phyloP scores from a whole-genome alignment of 1,140 invertebrate genomes.

The Colletes gigas region DNA sequence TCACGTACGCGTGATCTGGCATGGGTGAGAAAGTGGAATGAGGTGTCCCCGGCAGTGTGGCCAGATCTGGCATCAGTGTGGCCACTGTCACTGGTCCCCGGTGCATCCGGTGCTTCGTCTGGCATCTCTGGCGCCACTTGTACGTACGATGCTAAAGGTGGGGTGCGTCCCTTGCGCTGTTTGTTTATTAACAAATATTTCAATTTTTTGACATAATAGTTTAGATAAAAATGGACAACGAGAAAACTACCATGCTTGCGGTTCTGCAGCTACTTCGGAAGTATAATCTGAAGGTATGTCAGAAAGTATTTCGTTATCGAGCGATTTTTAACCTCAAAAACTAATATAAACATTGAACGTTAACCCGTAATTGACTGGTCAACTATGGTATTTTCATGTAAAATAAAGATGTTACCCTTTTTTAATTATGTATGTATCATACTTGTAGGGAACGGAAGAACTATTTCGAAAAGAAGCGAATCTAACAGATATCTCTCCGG shows the following conservation, averaged over 20 bases:
- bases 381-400: conserved; percentile 44
- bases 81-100: no score
- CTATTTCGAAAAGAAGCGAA: conserved; percentile 92
- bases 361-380: neutral
- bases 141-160: neutral
- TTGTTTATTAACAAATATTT: conserved; percentile 16
- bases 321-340: conserved; percentile 57
- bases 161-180: neutral
- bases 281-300: conserved; percentile 92
- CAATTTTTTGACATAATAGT: conserved; percentile 31
- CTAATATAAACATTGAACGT: conserved; percentile 34
- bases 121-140: neutral
- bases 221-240: conserved; percentile 68
- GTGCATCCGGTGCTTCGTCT: no score
- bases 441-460: conserved; percentile 91
- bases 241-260: conserved; percentile 89
- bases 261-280: conserved; percentile 93
- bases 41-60: no score
- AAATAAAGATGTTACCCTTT: conserved; percentile 18
- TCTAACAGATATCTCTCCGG: conserved; percentile 83
- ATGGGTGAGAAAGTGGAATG: no score
- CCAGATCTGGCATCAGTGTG: no score
- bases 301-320: neutral
- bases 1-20: no score
- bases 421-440: neutral